Conservation (phyloP, 2,888 invertebrate genomes). For the Graphium colonna region DNA sequence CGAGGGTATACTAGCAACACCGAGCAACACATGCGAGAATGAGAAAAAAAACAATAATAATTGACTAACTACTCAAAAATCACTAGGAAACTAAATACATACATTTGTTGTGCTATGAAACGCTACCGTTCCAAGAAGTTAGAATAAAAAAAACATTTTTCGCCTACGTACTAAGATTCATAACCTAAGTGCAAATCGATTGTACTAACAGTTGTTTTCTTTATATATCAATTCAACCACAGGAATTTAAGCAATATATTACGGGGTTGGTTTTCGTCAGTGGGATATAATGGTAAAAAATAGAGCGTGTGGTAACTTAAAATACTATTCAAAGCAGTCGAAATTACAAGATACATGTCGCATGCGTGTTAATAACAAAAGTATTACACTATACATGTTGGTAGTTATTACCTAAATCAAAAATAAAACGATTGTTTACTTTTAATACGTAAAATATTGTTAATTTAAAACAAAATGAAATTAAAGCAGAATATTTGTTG, state of each 20-base stretch:
- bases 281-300: slow-evolving; percentile 23
- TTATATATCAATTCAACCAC: slow-evolving; percentile 28
- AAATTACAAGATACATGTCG: slow-evolving; percentile 17
- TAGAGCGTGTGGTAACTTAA: slow-evolving; percentile 25
- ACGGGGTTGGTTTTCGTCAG: slow-evolving; percentile 44
- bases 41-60: slow-evolving; percentile 39
- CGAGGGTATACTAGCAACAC: slow-evolving; percentile 31
- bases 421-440: no score
- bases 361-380: background rate
- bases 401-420: background rate
- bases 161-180: slow-evolving; percentile 41
- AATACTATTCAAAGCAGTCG: slow-evolving; percentile 28
- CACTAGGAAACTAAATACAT: slow-evolving; percentile 49
- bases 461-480: no score
- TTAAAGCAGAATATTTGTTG: no score
- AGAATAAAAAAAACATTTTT: slow-evolving; percentile 36
- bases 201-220: slow-evolving; percentile 60
- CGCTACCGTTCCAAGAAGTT: slow-evolving; percentile 33
- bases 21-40: slow-evolving; percentile 1
- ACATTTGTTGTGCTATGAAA: slow-evolving; percentile 50
- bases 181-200: slow-evolving; percentile 58
- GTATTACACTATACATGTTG: slow-evolving; percentile 5
- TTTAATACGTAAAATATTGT: no score
- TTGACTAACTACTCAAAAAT: slow-evolving; percentile 52
- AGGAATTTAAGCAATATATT: slow-evolving; percentile 48